Percentiles rank a stretch among this genome's conserved stretches.
phyloP scores from a whole-genome alignment of 2,888 invertebrate genomes.

The Synergus itoensis region DNA sequence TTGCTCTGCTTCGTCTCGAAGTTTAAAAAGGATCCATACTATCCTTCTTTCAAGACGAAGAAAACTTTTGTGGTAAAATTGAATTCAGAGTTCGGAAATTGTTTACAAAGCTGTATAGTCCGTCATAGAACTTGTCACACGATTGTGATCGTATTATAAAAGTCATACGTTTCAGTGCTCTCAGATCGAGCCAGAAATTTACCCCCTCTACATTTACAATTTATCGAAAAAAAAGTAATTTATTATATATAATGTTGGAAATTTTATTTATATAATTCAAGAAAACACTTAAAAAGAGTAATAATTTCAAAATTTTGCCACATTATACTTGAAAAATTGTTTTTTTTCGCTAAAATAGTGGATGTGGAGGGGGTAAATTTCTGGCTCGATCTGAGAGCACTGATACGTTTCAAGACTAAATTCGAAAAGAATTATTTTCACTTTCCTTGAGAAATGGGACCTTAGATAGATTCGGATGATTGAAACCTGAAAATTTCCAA shows the following conservation, averaged over 20 bases:
- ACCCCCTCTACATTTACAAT: no score
- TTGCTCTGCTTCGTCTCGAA: conserved; percentile 12
- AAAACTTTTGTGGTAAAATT: conserved; percentile 34
- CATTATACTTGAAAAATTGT: no score
- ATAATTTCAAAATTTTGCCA: no score
- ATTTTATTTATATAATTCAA: no score
- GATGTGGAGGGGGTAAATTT: no score
- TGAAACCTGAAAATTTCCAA: neutral
- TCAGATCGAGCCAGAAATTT: no score
- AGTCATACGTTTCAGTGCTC: conserved; percentile 11
- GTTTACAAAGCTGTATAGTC: conserved; percentile 29
- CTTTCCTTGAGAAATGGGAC: neutral
- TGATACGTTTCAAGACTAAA: neutral
- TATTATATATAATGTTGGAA: no score
- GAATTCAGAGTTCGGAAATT: conserved; percentile 36
- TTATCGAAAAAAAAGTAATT: no score
- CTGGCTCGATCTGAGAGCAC: no score
- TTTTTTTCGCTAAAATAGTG: no score
- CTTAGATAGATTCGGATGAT: neutral
- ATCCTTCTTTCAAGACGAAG: conserved; percentile 14
- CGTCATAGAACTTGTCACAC: conserved; percentile 26
- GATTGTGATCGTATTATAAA: conserved; percentile 36
- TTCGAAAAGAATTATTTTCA: conserved; percentile 32
- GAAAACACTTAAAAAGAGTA: no score
- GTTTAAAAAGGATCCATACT: conserved; percentile 17